Base-by-base conservation (phyloP, 2,888 invertebrate species). In the Odontomyia ornata region DNA sequence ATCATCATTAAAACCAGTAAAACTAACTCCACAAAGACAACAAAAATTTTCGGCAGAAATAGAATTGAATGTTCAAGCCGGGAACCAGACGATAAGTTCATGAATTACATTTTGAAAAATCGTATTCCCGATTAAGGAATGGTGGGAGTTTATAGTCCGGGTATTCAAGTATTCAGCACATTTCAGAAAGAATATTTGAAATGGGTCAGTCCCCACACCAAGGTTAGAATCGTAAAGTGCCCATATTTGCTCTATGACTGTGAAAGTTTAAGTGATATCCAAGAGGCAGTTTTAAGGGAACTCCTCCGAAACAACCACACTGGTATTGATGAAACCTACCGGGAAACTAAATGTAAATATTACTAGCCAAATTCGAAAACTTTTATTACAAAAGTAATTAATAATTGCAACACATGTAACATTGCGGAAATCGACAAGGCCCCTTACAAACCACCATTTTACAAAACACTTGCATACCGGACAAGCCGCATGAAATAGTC, bases 1-100 rank as follows among this genome's bases (percentile, higher is more conserved):
- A 72, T 72, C 9, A 72, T 72, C 11, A 72, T 72, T 28, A 56
- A 72, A 28, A 25, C 52, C 52, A 9, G 25, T 23, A 46, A 47
- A 4, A 3, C 27, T 27, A 47, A 47, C 1, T 25, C 27, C 2
- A 47, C 27, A 11, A 69, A 69, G 28, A 69, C 1, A 9, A 1
- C 1, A 4, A 69, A 69, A 69, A 23, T 15, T 23, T 69, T 69
- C 25, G 27, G 1, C 1, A 21, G 52, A n/a, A 69, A 46, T 15
- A 69, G 27, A 25, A 23, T 25, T 0, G n/a, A 1, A 47, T 47
- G 46, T 15, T 25, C 18, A 15, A 47, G 13, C 15, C 13, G 25
- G 5, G 30, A 75, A 15, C 62, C 47, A 28, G 75, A 28, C 30
- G 9, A 21, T 1, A 11, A 23, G 23, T n/a, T 30, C 36, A 71